A percentile compares a stretch with the other conserved stretches of the same genome.
phyloP scores from a whole-genome alignment of 2,888 invertebrate genomes.

The Aricia artaxerxes region DNA sequence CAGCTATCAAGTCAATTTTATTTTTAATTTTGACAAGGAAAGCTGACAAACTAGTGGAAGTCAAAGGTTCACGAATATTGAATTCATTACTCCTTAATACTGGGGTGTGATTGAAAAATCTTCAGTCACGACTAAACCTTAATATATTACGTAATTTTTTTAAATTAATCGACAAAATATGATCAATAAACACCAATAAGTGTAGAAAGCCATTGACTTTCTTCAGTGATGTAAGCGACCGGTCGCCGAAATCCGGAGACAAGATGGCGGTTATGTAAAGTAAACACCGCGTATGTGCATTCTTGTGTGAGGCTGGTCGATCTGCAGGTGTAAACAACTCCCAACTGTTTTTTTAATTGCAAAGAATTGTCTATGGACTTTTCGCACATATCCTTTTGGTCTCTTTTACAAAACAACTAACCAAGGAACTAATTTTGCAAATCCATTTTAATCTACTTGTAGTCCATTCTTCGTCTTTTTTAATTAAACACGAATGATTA shows the following conservation, averaged over 20 bases:
- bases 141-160: background rate
- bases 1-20: too few species aligned
- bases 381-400: background rate
- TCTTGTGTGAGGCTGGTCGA: background rate
- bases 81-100: background rate
- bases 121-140: background rate
- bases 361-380: background rate
- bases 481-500: too few species aligned
- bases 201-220: constrained; percentile 49
- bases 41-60: background rate
- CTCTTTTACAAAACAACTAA: too few species aligned
- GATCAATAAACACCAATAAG: constrained; percentile 32
- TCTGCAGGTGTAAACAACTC: background rate
- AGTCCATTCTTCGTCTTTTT: too few species aligned
- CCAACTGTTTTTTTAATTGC: background rate
- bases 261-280: constrained; percentile 30
- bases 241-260: constrained; percentile 39
- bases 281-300: background rate
- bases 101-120: background rate
- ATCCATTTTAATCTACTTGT: too few species aligned
- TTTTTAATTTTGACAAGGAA: background rate
- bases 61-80: background rate
- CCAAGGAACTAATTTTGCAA: too few species aligned
- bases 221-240: constrained; percentile 44
- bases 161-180: constrained; percentile 35